Percentiles rank a stretch among this genome's conserved stretches.
These are phyloP conservation scores for Hepsetus odoe DNA, from an alignment of 2,113 vertebrate species.

Conservation along the genomic window DNA sequence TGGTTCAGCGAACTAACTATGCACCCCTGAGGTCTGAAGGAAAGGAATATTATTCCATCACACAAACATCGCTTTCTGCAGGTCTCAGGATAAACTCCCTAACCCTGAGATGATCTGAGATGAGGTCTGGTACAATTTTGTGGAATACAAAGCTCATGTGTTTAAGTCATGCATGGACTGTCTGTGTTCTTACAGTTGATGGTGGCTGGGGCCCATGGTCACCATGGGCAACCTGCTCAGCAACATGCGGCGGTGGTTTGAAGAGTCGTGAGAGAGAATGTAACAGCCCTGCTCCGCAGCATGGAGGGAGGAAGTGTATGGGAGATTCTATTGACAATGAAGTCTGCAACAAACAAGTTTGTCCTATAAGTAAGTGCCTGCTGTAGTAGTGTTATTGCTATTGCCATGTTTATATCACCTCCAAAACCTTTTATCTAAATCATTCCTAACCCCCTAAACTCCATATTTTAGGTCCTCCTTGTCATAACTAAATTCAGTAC, in stretches of 20 bases:
- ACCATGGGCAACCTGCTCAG: constrained; percentile 87
- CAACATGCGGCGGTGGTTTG: constrained; percentile 89
- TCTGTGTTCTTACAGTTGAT: constrained; percentile 75
- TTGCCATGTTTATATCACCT: too few relatives aligned
- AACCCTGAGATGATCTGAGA: background rate
- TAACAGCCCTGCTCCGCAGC: constrained; percentile 84
- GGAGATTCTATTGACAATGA: constrained; percentile 85
- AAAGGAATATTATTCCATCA: constrained; percentile 25
- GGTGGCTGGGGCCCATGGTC: constrained; percentile 94
- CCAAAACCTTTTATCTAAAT: too few relatives aligned
- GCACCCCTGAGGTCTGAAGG: constrained; percentile 3
- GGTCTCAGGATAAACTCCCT: background rate
- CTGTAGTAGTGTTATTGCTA: background rate
- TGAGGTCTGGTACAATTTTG: constrained; percentile 16
- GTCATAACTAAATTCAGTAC: too few relatives aligned
- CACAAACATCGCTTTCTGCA: constrained; percentile 12
- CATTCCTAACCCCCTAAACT: too few relatives aligned
- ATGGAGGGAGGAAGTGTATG: constrained; percentile 84
- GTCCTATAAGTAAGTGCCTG: constrained; percentile 80
- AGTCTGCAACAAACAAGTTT: constrained; percentile 84
- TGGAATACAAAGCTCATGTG: background rate
- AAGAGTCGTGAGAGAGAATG: constrained; percentile 84
- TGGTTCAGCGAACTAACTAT: constrained; percentile 21
- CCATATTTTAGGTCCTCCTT: background rate
- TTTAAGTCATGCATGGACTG: background rate